Evolutionary conservation across 2,797 vertebrate genomes (phyloP).

Genomic region (Sebastes hubbsi): DNA sequence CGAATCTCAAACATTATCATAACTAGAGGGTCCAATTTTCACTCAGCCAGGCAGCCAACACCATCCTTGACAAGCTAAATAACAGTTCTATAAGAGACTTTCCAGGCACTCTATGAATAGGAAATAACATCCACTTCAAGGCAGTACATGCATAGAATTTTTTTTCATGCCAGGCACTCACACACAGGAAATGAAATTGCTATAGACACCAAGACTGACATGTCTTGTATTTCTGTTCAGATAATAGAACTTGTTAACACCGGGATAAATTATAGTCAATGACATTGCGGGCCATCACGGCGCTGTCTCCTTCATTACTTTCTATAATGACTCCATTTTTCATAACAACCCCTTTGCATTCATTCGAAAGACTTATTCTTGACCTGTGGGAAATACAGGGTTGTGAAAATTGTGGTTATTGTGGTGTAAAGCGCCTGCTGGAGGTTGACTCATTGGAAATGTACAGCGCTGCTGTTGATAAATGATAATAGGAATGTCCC

Average conservation of each 20-base stretch:
- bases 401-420: background rate
- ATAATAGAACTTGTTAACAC: conserved; percentile 27
- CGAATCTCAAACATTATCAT: conserved; percentile 27
- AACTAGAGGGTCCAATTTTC: conserved; percentile 62
- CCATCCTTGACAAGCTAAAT: conserved; percentile 33
- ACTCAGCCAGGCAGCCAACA: conserved; percentile 17
- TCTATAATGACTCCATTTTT: conserved; percentile 37
- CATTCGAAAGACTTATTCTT: background rate
- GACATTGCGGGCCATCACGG: background rate
- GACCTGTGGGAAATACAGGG: conserved; percentile 1
- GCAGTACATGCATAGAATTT: conserved; percentile 4
- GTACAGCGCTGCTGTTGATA: conserved; percentile 22
- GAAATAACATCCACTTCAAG: conserved; percentile 36
- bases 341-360: conserved; percentile 21
- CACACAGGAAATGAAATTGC: conserved; percentile 18
- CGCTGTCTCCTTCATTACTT: background rate
- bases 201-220: background rate
- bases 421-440: background rate
- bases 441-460: conserved; percentile 7
- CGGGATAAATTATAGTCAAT: background rate
- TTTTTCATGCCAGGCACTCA: background rate
- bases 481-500: conserved; percentile 20
- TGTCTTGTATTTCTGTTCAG: conserved; percentile 6
- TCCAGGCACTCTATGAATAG: conserved; percentile 39
- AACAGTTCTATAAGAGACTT: conserved; percentile 33